These are phyloP conservation scores for Tringa solitaria DNA, from an alignment of 2,113 vertebrate genomes.

Conservation along the genomic window DNA sequence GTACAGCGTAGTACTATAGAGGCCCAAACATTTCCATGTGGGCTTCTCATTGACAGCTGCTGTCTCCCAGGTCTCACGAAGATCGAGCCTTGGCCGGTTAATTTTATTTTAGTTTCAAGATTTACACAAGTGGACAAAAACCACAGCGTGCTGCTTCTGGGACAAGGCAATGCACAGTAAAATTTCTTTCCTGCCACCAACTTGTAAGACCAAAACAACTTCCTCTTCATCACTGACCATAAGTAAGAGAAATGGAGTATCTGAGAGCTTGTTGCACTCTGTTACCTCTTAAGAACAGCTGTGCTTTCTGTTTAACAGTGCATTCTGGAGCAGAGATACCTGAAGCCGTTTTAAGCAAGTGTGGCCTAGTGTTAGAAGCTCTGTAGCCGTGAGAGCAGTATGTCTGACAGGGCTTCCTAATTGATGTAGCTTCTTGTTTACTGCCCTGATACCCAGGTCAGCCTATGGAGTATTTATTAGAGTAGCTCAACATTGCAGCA, in stretches of 20 bases:
- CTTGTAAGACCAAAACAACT: neutral
- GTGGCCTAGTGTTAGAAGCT: neutral
- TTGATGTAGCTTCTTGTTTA: neutral
- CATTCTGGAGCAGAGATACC: neutral
- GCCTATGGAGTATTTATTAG: neutral
- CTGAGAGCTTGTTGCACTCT: neutral
- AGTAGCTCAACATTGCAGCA: neutral
- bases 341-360: neutral
- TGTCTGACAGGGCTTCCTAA: neutral
- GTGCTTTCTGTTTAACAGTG: neutral
- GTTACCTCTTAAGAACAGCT: neutral
- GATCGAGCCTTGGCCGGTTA: neutral
- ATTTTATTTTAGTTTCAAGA: neutral
- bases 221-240: neutral
- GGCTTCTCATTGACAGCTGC: neutral
- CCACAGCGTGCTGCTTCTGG: neutral
- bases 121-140: neutral
- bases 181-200: neutral
- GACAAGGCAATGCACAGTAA: neutral
- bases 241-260: neutral
- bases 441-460: neutral
- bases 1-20: neutral
- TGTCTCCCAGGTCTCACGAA: neutral
- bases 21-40: neutral
- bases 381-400: neutral